These are phyloP conservation scores for Paelopatides confundens DNA, from an alignment of 53 echinoderm and acorn worm genomes.

Conservation along the genomic window DNA sequence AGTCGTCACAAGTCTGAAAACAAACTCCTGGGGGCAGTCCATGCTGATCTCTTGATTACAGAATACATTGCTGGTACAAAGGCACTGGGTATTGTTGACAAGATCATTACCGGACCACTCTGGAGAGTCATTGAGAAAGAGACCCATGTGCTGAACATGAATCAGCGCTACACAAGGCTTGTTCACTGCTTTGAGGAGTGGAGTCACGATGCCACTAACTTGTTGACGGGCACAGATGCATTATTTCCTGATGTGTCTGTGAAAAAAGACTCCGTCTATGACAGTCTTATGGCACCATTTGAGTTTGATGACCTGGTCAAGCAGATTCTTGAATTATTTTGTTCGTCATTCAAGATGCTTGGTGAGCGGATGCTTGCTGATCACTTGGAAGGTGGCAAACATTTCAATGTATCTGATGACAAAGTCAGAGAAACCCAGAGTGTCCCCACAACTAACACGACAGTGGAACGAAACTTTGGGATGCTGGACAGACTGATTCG, in stretches of 20 bases:
- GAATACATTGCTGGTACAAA: constrained; percentile 33
- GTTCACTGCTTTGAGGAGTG: constrained; percentile 15
- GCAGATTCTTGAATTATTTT: constrained; percentile 60
- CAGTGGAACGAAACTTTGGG: too few species aligned
- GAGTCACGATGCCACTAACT: constrained; percentile 48
- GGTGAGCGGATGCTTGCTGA: constrained; percentile 46
- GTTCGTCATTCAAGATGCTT: constrained; percentile 40
- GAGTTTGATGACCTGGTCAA: constrained; percentile 28
- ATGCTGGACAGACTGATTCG: constrained; percentile 56
- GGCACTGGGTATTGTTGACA: constrained; percentile 45
- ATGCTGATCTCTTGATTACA: constrained; percentile 51
- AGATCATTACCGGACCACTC: constrained; percentile 54
- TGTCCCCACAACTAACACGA: constrained; percentile 53
- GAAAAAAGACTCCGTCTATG: constrained; percentile 23
- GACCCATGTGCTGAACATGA: constrained; percentile 40
- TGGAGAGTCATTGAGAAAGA: constrained; percentile 58
- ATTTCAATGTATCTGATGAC: too few species aligned
- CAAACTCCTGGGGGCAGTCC: constrained; percentile 52
- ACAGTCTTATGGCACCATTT: not conserved
- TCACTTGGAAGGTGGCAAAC: constrained; percentile 51
- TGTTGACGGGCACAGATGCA: constrained; percentile 41
- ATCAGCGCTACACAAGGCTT: constrained; percentile 27
- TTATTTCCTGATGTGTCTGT: constrained; percentile 50
- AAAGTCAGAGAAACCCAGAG: too few species aligned
- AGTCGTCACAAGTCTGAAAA: constrained; percentile 43